Evolutionary conservation across 2,888 invertebrate genomes (phyloP), one percentile per base, ranked within the genome.

Genomic region (Plemyria rubiginata): DNA sequence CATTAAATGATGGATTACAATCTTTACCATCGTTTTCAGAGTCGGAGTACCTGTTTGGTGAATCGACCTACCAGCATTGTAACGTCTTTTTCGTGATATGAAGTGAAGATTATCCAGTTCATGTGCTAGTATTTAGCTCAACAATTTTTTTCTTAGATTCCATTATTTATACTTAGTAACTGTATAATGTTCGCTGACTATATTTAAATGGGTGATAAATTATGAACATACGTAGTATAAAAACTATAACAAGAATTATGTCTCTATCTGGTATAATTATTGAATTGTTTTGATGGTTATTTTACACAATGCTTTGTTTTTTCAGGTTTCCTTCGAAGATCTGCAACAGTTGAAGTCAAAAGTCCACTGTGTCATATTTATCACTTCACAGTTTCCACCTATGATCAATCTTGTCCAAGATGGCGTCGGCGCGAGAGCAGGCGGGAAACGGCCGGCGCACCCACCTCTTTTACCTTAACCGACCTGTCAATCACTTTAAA

Each of bases 331-430:
- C 13, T 55, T 56, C 12, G 51, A 54, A 52, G 48, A 58, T 55
- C 64, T 41, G n/a, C 50, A 38, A 36, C 11, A 49, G 7, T 12
- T 15, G 28, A 32, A 50, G 36, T n/a, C 49, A 48, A 51, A 51
- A 58, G 46, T 52, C 13, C 51, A 61, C 38, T 71, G 78, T 67
- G 75, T 74, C 77, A 74, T 79, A 85, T 87, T 85, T 89, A 88
- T 88, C 89, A 91, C 90, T 87, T 88, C 85, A 87, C 91, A 88
- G 86, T 88, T 89, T n/a, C 89, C 86, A 90, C 88, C 88, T 90
- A 90, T 91, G 91, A 92, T 92, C 87, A 90, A 90, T 90, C 78
- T 86, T 82, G 87, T 87, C 81, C 91, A 92, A 92, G 87, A 92
- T 92, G 92, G 92, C 92, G 86, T 80, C 82, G 84, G 85, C 84